Percentiles rank a stretch among this genome's conserved stretches.
Evolutionary conservation across 2,113 vertebrate genomes (phyloP).

Genomic region (Junco hyemalis): DNA sequence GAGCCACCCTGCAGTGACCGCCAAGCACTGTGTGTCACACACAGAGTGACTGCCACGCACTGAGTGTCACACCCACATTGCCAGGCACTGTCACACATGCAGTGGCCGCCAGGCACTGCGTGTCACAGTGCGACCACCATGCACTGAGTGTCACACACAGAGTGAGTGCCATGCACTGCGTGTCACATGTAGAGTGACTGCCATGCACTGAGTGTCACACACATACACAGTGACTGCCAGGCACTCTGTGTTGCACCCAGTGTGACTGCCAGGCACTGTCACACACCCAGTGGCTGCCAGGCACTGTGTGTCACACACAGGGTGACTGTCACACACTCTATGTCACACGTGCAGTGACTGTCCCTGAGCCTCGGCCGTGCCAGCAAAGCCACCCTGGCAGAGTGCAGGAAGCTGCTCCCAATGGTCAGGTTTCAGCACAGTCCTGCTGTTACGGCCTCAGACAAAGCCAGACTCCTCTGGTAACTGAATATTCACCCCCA

Average conservation of each 20-base stretch:
- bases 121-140: too few species aligned
- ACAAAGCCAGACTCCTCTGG: not conserved
- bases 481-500: too few species aligned
- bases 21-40: rapidly evolving
- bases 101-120: too few species aligned
- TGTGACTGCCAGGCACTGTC: rapidly evolving
- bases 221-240: too few species aligned
- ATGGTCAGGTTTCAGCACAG: too few species aligned
- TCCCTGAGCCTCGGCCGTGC: too few species aligned
- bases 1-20: rapidly evolving
- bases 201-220: too few species aligned
- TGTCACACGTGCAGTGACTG: not conserved
- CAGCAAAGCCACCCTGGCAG: not conserved
- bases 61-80: not conserved
- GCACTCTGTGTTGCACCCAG: too few species aligned
- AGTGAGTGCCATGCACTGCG: rapidly evolving
- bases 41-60: rapidly evolving
- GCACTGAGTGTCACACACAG: too few species aligned
- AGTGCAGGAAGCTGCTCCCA: not conserved
- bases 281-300: too few species aligned
- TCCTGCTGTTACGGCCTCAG: not conserved
- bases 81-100: too few species aligned
- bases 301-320: not conserved
- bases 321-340: rapidly evolving
- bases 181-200: too few species aligned